These are phyloP conservation scores for Muscidifurax raptorellus DNA, from an alignment of 1,140 invertebrate genomes.

Conservation along the genomic window DNA sequence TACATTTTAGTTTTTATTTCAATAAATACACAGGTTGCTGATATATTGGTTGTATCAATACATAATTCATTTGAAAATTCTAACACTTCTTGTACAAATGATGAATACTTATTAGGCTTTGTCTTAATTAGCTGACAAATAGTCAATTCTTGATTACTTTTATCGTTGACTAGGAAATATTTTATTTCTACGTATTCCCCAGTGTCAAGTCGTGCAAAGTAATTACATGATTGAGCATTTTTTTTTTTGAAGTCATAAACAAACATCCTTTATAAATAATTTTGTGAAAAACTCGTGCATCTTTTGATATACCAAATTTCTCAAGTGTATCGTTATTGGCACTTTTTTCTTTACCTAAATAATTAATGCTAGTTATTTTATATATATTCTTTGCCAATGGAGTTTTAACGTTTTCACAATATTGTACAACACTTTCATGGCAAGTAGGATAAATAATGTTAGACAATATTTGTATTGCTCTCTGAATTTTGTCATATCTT, in stretches of 20 bases:
- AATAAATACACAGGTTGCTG: not conserved
- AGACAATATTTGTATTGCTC: not conserved
- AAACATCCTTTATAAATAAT: no score
- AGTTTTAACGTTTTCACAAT: not conserved
- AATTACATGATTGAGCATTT: constrained; percentile 11
- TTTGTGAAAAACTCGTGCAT: not conserved
- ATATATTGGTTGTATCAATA: not conserved
- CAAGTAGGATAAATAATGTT: not conserved
- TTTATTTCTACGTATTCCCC: not conserved
- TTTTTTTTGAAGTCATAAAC: constrained; percentile 13
- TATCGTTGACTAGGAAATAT: not conserved
- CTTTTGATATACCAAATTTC: not conserved
- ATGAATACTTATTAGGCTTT: not conserved
- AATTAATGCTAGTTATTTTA: no score
- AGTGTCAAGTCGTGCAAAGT: constrained; percentile 8
- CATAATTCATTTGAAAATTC: not conserved
- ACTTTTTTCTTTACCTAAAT: not conserved
- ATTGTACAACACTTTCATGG: not conserved
- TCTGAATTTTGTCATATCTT: not conserved
- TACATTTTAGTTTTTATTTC: not conserved
- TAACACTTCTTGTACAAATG: not conserved
- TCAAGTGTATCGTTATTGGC: not conserved
- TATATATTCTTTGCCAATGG: not conserved
- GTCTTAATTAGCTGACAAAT: not conserved
- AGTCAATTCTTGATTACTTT: not conserved